Evolutionary conservation across 2,888 invertebrate genomes (phyloP), one percentile per base, ranked within the genome.

Genomic region (Himalopsyche tibetana): DNA sequence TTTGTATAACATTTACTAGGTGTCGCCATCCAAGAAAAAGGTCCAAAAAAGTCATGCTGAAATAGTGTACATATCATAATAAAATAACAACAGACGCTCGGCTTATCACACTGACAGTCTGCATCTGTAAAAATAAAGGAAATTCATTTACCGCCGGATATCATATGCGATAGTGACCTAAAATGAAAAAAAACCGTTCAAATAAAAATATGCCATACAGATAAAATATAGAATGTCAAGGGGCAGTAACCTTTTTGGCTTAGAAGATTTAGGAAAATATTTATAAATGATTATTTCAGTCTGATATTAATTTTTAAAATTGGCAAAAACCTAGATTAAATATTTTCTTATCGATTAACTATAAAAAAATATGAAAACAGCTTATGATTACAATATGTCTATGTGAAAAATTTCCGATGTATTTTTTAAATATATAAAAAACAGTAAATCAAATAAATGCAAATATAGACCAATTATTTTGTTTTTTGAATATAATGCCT

Each of bases 161-260:
- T 74, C n/a, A 19, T 19, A 19, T 15, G 51, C 8, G 51, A 74
- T 36, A 28, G 74, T 5, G 36, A 74, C 74, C 74, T 74, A 74
- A 38, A 69, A 69, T 28, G 28, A 28, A 74, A 38, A 36, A 36
- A 36, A 69, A 36, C 19, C 9, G 69, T 12, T 28, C 28, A 69
- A 56, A 56, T 56, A n/a, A 19, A 38, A 36, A 74, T 11, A 15
- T 15, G 15, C 15, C 5, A 5, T 5, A 51, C 51, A 51, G 74
- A 15, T 74, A 36, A 38, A 74, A 36, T 74, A 12, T 51, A 38
- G 74, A 74, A 74, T 74, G 74, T 38, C 74, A 74, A 36, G 74
- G 36, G 36, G 74, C 63, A 63, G 63, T 8, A 63, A 8, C 11
- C 19, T 63, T 63, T 3, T 56, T 19, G 56, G n/a, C 19, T 28